phyloP scores from a whole-genome alignment of 2,888 invertebrate species.

The Blastobasis adustella region DNA sequence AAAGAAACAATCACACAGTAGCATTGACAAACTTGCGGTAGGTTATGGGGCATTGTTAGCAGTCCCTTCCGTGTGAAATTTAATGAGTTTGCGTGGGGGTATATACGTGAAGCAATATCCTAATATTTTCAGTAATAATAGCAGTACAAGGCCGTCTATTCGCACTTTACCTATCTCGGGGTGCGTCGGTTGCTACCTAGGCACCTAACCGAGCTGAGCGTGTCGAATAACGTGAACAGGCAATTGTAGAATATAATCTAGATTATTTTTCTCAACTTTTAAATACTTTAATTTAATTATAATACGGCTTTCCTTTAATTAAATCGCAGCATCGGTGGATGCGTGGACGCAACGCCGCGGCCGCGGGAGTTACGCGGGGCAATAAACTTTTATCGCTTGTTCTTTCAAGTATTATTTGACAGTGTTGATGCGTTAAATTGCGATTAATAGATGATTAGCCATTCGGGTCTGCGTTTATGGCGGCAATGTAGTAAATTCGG shows the following conservation, averaged over 20 bases:
- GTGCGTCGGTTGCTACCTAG: too few relatives aligned
- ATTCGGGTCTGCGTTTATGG: conserved; percentile 54
- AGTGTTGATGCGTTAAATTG: conserved; percentile 65
- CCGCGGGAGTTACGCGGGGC: conserved; percentile 12
- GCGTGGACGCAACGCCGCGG: conserved; percentile 1
- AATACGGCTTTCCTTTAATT: not conserved
- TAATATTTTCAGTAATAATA: too few relatives aligned
- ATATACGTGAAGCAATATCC: too few relatives aligned
- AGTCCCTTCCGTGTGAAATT: conserved; percentile 41
- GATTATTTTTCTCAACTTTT: too few relatives aligned
- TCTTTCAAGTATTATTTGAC: conserved; percentile 65
- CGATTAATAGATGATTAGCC: conserved; percentile 67
- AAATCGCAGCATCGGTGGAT: not conserved
- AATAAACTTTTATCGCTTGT: conserved; percentile 58
- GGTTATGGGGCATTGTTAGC: conserved; percentile 50
- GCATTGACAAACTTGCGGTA: conserved; percentile 63
- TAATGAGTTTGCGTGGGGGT: not conserved
- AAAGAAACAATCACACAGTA: conserved; percentile 57
- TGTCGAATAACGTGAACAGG: too few relatives aligned
- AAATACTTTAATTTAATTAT: too few relatives aligned
- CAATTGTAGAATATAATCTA: too few relatives aligned
- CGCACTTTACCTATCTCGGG: too few relatives aligned
- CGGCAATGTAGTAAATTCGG: conserved; percentile 59
- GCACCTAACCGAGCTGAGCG: too few relatives aligned
- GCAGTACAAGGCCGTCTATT: too few relatives aligned